phyloP scores from a whole-genome alignment of 2,113 vertebrate species.

The Alligator sinensis region DNA sequence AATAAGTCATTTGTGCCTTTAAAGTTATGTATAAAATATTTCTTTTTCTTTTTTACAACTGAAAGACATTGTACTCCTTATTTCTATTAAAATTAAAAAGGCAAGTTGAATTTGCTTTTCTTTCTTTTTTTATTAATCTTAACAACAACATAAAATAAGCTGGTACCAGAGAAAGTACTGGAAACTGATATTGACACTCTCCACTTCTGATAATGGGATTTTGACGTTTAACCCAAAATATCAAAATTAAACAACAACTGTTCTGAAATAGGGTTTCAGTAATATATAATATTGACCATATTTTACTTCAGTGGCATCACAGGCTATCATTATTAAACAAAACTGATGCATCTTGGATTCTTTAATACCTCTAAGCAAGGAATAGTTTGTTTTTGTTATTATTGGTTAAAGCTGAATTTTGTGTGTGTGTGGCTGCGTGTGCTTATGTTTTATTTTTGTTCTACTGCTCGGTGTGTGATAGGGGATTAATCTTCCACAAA shows the following conservation, averaged over 20 bases:
- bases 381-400: background rate
- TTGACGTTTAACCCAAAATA: constrained; percentile 10
- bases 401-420: constrained; percentile 18
- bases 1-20: constrained; percentile 86
- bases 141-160: constrained; percentile 68
- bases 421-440: constrained; percentile 20
- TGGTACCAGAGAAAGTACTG: constrained; percentile 64
- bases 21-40: constrained; percentile 84
- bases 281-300: background rate
- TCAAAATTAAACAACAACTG: constrained; percentile 5
- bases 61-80: constrained; percentile 72
- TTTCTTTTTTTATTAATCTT: constrained; percentile 41
- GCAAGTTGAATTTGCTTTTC: constrained; percentile 34
- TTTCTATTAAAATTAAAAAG: constrained; percentile 74
- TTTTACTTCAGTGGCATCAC: constrained; percentile 2
- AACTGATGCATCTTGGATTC: constrained; percentile 26
- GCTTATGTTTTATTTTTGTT: constrained; percentile 54
- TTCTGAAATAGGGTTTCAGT: constrained; percentile 29
- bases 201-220: constrained; percentile 26
- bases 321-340: constrained; percentile 11
- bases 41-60: constrained; percentile 75
- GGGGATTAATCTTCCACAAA: constrained; percentile 44
- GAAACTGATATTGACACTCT: constrained; percentile 66
- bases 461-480: constrained; percentile 18
- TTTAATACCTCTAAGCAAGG: background rate